A percentile compares a stretch with the other conserved stretches of the same genome.
phyloP scores from a whole-genome alignment of 2,888 invertebrate genomes.

The Epirrhoe alternata region DNA sequence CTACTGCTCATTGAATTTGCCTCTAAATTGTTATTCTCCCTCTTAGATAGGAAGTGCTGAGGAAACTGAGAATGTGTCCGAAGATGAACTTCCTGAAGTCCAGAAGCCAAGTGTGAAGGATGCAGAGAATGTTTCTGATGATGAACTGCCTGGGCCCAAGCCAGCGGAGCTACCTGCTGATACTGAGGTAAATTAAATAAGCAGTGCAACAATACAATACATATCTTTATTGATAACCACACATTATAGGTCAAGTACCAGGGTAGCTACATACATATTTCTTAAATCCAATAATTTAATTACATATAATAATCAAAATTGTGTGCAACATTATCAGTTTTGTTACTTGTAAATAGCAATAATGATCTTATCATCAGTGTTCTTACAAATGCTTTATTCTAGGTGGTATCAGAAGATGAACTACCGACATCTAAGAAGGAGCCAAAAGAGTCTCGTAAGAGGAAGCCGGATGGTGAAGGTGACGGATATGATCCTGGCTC shows the following conservation, averaged over 20 bases:
- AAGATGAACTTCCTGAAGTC: conserved; percentile 91
- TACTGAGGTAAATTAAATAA: conserved; percentile 83
- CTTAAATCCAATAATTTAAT: too few relatives aligned
- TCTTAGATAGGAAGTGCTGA: conserved; percentile 84
- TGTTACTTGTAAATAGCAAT: too few relatives aligned
- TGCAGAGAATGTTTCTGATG: conserved; percentile 93
- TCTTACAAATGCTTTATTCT: conserved; percentile 3
- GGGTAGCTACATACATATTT: too few relatives aligned
- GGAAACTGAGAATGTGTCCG: conserved; percentile 94
- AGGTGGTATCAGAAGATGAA: conserved; percentile 93
- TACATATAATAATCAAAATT: too few relatives aligned
- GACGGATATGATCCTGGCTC: conserved; percentile 92
- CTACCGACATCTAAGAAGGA: conserved; percentile 88
- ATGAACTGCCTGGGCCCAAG: conserved; percentile 90
- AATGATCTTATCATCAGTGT: too few relatives aligned
- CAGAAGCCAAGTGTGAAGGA: conserved; percentile 91
- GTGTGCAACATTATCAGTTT: too few relatives aligned
- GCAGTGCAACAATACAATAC: background rate
- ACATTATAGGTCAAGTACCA: too few relatives aligned
- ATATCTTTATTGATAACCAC: too few relatives aligned
- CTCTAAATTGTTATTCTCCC: background rate
- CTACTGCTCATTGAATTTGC: too few relatives aligned
- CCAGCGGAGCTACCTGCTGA: conserved; percentile 89
- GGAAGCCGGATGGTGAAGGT: conserved; percentile 80
- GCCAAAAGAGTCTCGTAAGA: conserved; percentile 80